A percentile compares a stretch with the other conserved stretches of the same genome.
phyloP scores from a whole-genome alignment of 2,113 vertebrate species.

The Antigone vipio region DNA sequence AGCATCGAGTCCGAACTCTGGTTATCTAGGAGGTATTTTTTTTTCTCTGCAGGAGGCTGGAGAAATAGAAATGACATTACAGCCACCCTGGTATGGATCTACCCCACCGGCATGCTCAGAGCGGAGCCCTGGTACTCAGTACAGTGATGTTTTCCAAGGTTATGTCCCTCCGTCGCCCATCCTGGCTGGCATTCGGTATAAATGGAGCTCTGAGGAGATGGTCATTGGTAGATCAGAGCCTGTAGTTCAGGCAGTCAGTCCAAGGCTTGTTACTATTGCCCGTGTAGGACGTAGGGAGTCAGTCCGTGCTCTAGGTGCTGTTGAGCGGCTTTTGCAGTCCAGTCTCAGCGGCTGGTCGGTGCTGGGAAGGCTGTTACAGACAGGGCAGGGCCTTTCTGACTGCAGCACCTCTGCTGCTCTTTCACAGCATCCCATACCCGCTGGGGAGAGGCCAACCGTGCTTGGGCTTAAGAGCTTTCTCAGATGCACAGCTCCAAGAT shows the following conservation, averaged over 20 bases:
- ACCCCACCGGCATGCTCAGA: neutral
- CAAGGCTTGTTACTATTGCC: neutral
- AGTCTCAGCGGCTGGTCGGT: neutral
- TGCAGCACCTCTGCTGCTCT: neutral
- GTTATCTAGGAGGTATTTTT: neutral
- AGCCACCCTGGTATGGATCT: neutral
- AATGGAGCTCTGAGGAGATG: neutral
- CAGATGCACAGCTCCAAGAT: neutral
- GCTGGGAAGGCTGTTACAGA: neutral
- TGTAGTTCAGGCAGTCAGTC: neutral
- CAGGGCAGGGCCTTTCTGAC: neutral
- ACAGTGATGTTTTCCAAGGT: neutral
- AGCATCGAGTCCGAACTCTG: neutral
- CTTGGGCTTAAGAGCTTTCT: neutral
- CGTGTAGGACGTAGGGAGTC: neutral
- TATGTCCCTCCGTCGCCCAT: accelerated
- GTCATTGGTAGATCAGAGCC: neutral
- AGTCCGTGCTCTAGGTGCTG: neutral
- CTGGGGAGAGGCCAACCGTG: neutral
- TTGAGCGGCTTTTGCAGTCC: neutral
- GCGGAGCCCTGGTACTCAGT: neutral
- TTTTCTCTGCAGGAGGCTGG: neutral
- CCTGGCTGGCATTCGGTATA: neutral
- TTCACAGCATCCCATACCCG: neutral
- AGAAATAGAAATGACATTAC: neutral